Evolutionary conservation across 2,888 invertebrate genomes (phyloP).

Genomic region (Thecocarcelia acutangulata): DNA sequence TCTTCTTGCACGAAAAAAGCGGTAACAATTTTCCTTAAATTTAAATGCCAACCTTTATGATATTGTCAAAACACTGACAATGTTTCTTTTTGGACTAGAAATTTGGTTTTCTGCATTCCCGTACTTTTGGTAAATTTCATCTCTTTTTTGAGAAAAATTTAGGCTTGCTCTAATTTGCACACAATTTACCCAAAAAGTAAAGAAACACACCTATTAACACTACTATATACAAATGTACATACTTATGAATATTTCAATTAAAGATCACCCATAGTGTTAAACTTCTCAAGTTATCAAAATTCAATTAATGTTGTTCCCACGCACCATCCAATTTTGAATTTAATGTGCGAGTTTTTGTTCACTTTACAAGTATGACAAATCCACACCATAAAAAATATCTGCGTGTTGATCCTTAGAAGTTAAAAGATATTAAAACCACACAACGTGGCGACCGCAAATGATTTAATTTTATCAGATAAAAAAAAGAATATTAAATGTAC

Average conservation of each 20-base stretch:
- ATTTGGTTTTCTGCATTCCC: too few relatives aligned
- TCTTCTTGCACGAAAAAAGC: too few relatives aligned
- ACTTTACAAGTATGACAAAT: slow-evolving; percentile 1
- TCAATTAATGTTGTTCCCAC: not conserved
- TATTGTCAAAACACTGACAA: too few relatives aligned
- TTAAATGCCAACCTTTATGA: too few relatives aligned
- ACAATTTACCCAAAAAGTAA: too few relatives aligned
- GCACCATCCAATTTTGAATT: slow-evolving; percentile 1
- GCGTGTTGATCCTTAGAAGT: not conserved
- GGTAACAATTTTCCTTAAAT: too few relatives aligned
- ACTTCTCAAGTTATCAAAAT: not conserved
- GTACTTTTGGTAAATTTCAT: too few relatives aligned
- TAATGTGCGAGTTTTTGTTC: not conserved
- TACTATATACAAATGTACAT: not conserved
- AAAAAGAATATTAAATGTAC: slow-evolving; percentile 25
- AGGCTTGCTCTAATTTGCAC: too few relatives aligned
- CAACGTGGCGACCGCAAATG: slow-evolving; percentile 35
- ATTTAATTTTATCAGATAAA: slow-evolving; percentile 38
- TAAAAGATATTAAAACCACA: slow-evolving; percentile 40
- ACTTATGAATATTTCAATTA: not conserved
- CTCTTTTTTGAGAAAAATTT: too few relatives aligned
- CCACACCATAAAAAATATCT: slow-evolving; percentile 11
- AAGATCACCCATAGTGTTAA: not conserved
- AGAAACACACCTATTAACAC: too few relatives aligned
- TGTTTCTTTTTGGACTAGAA: too few relatives aligned